phyloP scores from a whole-genome alignment of 2,888 invertebrate species.

The Habrosyne pyritoides region DNA sequence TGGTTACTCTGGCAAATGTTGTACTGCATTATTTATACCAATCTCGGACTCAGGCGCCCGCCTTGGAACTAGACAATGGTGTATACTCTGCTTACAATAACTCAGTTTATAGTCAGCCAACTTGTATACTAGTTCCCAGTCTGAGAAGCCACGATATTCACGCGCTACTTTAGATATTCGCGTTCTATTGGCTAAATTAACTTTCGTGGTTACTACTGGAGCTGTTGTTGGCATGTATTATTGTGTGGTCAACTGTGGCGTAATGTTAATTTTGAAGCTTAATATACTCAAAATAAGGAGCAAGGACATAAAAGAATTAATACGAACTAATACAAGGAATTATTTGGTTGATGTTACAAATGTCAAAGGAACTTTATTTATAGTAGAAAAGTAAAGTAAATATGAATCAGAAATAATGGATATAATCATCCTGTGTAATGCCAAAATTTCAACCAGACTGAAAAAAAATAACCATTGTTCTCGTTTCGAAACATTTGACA shows the following conservation, averaged over 20 bases:
- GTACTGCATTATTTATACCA: slow-evolving; percentile 50
- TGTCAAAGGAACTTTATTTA: too few species aligned
- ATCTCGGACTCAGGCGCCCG: slow-evolving; percentile 32
- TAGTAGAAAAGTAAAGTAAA: too few species aligned
- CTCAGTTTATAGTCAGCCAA: slow-evolving; percentile 40
- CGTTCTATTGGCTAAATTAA: background rate
- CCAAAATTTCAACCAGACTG: background rate
- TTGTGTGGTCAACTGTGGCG: background rate
- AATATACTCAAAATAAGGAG: too few species aligned
- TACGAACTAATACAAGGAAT: too few species aligned
- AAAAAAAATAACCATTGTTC: background rate
- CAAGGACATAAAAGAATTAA: too few species aligned
- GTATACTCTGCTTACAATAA: slow-evolving; percentile 34
- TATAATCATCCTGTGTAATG: too few species aligned
- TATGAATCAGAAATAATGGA: too few species aligned
- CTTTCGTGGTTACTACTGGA: background rate
- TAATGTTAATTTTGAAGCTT: too few species aligned
- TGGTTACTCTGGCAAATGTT: slow-evolving; percentile 27
- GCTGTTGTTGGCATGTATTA: background rate
- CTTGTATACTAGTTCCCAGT: slow-evolving; percentile 25
- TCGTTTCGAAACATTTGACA: background rate
- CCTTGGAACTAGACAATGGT: slow-evolving; percentile 37
- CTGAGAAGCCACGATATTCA: slow-evolving; percentile 13
- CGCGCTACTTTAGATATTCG: slow-evolving; percentile 17
- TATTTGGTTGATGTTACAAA: too few species aligned